Evolutionary conservation across 2,888 invertebrate species (phyloP), one percentile per base, ranked within the genome.

Genomic region (Gonocerus acuteangulatus): DNA sequence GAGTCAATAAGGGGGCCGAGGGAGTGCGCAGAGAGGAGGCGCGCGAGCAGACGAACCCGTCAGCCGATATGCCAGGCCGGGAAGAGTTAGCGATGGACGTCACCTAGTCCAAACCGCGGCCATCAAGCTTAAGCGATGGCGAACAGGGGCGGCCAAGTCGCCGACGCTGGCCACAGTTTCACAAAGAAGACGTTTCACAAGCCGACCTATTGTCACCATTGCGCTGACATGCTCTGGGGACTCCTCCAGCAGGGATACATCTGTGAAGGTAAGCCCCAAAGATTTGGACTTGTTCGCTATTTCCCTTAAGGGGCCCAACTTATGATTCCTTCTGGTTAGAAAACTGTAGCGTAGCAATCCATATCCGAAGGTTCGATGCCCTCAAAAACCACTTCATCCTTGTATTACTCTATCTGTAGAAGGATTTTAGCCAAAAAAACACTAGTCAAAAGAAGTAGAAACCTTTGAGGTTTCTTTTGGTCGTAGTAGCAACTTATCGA

Each of bases 161-260:
- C 54, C 11, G 62, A 49, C 48, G 48, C 42, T 18, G 65, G 62
- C 34, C 99, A 99, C 85, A 93, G 89, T 84, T 99, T 99, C 86
- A 87, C 87, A 80, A 97, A 96, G 88, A 97, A 96, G 83, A 96
- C 95, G 80, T 99, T 97, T 85, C 97, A 97, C 83, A 96, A 96
- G 84, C 97, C 96, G 77, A 95, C 95, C 74, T 96, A 96, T 83
- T 99, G 99, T 83, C 97, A 99, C 82, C 95, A 96, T 82, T 99
- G 99, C 84, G 94, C 95, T 78, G 99, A 99, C 80, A 89, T 96
- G 85, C 87, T 99, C 75, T 99, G 99, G 99, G 96, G 97, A 77
- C 87, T 97, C 80, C 94, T 97, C 78, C 95, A 95, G 79, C 96
- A 96, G 82, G 99, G 97, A 80, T 95, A 91, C 83, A 92, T 94